Conservation (phyloP, 1,140 invertebrate species). For the Adoxophyes honmai region DNA sequence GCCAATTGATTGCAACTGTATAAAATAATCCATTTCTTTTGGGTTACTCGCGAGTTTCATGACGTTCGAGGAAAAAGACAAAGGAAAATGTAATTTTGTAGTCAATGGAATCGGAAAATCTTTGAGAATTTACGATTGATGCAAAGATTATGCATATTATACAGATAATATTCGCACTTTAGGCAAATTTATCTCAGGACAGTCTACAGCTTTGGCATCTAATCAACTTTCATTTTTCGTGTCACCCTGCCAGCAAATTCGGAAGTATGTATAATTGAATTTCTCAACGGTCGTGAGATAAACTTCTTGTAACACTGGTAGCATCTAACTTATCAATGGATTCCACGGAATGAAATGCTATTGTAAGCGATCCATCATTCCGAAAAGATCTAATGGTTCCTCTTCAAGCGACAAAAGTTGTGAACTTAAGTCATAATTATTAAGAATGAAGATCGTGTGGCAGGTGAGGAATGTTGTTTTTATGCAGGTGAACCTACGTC, state of each 20-base stretch:
- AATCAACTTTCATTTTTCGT: slow-evolving; percentile 25
- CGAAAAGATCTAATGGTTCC: slow-evolving; percentile 51
- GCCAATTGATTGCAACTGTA: not conserved
- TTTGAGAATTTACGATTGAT: too few relatives aligned
- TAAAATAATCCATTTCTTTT: too few relatives aligned
- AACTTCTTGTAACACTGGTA: slow-evolving; percentile 71
- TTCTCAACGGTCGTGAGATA: slow-evolving; percentile 62
- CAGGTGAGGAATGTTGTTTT: slow-evolving; percentile 42
- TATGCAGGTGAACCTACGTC: slow-evolving; percentile 64
- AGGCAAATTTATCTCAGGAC: too few relatives aligned
- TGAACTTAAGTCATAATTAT: slow-evolving; percentile 26
- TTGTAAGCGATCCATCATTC: slow-evolving; percentile 67
- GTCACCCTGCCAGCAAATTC: slow-evolving; percentile 8
- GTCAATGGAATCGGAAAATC: too few relatives aligned
- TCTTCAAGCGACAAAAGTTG: slow-evolving; percentile 29
- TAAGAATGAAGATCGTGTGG: slow-evolving; percentile 36
- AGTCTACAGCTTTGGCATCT: too few relatives aligned
- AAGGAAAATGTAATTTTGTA: too few relatives aligned
- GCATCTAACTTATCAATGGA: slow-evolving; percentile 74
- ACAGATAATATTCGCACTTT: not conserved
- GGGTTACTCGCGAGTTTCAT: too few relatives aligned
- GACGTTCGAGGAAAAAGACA: too few relatives aligned
- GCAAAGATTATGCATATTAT: too few relatives aligned
- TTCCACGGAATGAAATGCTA: slow-evolving; percentile 72
- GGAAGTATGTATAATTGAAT: slow-evolving; percentile 46